Evolutionary conservation across 2,113 vertebrate genomes (phyloP).

Genomic region (Phoxinus phoxinus): DNA sequence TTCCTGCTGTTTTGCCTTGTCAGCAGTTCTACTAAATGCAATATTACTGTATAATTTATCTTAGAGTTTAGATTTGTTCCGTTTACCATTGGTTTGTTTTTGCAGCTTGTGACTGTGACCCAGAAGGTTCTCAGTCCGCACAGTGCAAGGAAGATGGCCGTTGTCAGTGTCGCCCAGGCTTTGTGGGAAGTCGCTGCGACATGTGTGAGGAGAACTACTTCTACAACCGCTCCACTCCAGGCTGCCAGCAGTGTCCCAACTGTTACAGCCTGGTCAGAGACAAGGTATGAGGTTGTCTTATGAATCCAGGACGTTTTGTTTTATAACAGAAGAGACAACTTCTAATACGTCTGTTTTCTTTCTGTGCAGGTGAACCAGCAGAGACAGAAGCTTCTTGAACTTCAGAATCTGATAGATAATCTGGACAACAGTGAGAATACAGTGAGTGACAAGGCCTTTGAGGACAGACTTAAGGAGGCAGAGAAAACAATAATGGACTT

Average conservation of each 20-base stretch:
- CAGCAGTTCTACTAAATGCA: not conserved
- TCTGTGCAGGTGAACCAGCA: conserved; percentile 87
- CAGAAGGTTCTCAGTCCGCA: conserved; percentile 84
- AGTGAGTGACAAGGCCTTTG: conserved; percentile 90
- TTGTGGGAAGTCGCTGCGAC: conserved; percentile 91
- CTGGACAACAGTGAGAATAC: conserved; percentile 83
- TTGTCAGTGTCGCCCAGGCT: conserved; percentile 90
- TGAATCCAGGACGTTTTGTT: not conserved
- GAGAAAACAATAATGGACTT: conserved; percentile 87
- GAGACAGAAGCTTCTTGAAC: conserved; percentile 86
- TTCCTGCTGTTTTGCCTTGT: not conserved
- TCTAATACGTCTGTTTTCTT: not conserved
- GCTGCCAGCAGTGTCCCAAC: conserved; percentile 95
- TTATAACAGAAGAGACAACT: not conserved
- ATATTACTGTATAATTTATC: not conserved
- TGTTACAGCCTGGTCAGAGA: conserved; percentile 94
- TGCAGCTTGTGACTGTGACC: conserved; percentile 94
- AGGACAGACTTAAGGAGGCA: conserved; percentile 89
- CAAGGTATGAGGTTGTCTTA: conserved; percentile 77
- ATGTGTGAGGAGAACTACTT: conserved; percentile 99
- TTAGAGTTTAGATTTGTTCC: not conserved
- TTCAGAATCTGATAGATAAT: conserved; percentile 89
- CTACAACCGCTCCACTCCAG: conserved; percentile 91
- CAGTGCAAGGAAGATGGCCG: conserved; percentile 88
- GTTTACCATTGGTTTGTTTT: not conserved